Base-by-base conservation (phyloP, 2,113 vertebrate species). In the Lepus americanus region DNA sequence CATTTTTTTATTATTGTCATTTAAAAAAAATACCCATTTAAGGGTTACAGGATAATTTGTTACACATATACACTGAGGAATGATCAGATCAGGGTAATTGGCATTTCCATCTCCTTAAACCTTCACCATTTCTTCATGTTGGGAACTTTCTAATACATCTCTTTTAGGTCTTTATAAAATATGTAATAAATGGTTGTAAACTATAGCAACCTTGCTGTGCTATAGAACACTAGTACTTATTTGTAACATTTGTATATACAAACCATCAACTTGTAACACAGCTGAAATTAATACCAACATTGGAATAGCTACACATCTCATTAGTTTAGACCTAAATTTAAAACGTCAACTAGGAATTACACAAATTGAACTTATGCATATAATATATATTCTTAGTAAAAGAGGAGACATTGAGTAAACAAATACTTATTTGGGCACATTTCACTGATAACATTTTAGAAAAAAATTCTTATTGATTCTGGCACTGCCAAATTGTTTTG, bases 271-370 rank as follows among this genome's bases (percentile, higher is more conserved):
- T 13, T 83, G 8, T 44, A 80, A 23, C 22, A 77, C 16, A 49
- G 5, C 74, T 92, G 77, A 89, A 92, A 92, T 95, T 39, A 77
- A 44, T n/a, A 92, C 14, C 27, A 74, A 0, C 51, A 66, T 55
- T 64, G 33, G 8, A 76, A 23, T 84, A 76, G 90, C 22, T 86
- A 11, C 84, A 64, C 86, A 63, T 3, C 16, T 27, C 23, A 90
- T 33, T 49, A 51, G 29, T n/a, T 66, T 69, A 39, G 25, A 78
- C 16, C 20, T 77, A 89, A 72, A 31, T 89, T 88, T 49, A 14
- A 70, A 92, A 81, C 83, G 44, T 55, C 76, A 94, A 22, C 10
- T 77, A 78, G 53, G 49, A 81, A 69, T 73, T 22, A 78, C 1
- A 74, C 12, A 90, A 69, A 79, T 89, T 70, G 78, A 78, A 64